phyloP scores from a whole-genome alignment of 1,140 invertebrate species.

The Drosophila paulistorum region DNA sequence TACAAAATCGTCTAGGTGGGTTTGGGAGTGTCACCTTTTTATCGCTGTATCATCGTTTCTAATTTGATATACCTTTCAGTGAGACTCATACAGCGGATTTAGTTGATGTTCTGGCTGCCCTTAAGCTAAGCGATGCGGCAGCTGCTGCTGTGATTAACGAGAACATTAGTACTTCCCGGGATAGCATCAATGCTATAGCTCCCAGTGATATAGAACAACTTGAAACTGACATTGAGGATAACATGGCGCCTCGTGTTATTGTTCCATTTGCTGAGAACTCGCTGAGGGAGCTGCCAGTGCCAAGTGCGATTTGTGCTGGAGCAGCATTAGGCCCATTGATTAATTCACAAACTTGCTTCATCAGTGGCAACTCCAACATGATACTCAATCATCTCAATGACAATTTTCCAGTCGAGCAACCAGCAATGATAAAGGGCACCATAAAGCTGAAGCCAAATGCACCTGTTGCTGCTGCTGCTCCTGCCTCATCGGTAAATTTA shows the following conservation, averaged over 20 bases:
- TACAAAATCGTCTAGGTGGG: constrained; percentile 18
- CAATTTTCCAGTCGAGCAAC: constrained; percentile 82
- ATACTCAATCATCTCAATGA: constrained; percentile 86
- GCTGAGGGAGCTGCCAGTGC: constrained; percentile 33
- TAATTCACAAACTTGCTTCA: constrained; percentile 78
- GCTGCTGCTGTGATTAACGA: constrained; percentile 28
- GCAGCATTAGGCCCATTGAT: constrained; percentile 38
- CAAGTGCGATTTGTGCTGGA: neutral
- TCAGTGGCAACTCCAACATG: constrained; percentile 84
- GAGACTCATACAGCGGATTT: constrained; percentile 31
- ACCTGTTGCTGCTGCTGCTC: constrained; percentile 10
- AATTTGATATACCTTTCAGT: constrained; percentile 12
- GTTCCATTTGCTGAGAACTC: constrained; percentile 77
- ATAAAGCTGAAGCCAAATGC: neutral
- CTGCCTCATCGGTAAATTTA: constrained; percentile 25
- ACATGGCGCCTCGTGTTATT: constrained; percentile 52
- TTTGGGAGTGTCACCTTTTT: neutral
- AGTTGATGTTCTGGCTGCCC: constrained; percentile 48
- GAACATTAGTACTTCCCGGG: constrained; percentile 69
- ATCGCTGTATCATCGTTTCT: too few relatives aligned
- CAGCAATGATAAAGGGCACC: neutral
- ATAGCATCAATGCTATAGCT: constrained; percentile 79
- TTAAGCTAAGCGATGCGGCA: constrained; percentile 42
- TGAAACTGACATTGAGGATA: constrained; percentile 86
- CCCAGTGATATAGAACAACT: constrained; percentile 84